Evolutionary conservation across 1,140 invertebrate genomes (phyloP), one percentile per base, ranked within the genome.

Genomic region (Drosophila pandora): DNA sequence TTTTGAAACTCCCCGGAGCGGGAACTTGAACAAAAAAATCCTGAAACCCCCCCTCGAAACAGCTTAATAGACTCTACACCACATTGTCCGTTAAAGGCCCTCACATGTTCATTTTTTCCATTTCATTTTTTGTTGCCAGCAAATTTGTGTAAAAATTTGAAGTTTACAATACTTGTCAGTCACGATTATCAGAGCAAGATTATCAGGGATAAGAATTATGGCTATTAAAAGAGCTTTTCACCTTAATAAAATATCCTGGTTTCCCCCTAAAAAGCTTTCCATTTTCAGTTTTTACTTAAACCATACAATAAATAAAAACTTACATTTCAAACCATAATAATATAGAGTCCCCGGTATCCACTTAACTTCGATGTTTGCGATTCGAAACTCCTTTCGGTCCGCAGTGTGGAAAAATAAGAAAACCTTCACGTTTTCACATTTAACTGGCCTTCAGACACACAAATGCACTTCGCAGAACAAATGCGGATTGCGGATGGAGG

Each of bases 401-500:
- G 21, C 25, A 28, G 25, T 28, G 1, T 12, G 25, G n/a, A 4
- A 34, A 13, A 61, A 30, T 17, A n/a, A 13, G 9, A 34, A 22
- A 62, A 30, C 25, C 17, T 67, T 30, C 30, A n/a, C 17, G 28
- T 53, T 34, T 53, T 8, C 28, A 21, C 25, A 52, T 52, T 52
- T 17, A 52, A 30, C 50, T 30, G 50, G 12, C 23, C 30, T 28
- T n/a, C 3, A 48, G 60, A 67, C 65, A 65, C 61, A 67, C 61
- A 68, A 68, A 55, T 68, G 65, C 63, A 69, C 65, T 69, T 39
- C 30, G 43, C 39, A 12, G 52, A 23, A 30, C 23, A 49, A 67
- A 45, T 68, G 28, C 41, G n/a, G 41, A n/a, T 12, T 37, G 34
- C 34, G 32, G 32, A 32, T 32, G 8, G 32, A 3, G 30, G 30